Evolutionary conservation across 2,888 invertebrate genomes (phyloP).

Genomic region (Metellina segmentata): DNA sequence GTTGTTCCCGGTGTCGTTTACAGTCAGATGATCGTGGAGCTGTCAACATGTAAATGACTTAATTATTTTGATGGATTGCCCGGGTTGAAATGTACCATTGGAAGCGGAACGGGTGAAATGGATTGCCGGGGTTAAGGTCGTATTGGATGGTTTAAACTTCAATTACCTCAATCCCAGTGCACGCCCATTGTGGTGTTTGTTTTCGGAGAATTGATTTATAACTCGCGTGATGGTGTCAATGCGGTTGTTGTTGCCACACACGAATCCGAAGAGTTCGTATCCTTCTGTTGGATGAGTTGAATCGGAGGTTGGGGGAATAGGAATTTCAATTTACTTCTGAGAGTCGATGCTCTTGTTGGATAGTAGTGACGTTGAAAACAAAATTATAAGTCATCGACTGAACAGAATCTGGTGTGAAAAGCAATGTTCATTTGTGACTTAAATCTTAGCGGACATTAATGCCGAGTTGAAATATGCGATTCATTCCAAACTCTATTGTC

Average conservation of each 20-base stretch:
- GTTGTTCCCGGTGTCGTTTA: conserved; percentile 8
- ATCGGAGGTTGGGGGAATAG: too few relatives aligned
- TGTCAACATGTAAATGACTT: conserved; percentile 64
- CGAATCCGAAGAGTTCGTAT: neutral
- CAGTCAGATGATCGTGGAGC: conserved; percentile 33
- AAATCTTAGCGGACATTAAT: too few relatives aligned
- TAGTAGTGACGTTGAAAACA: too few relatives aligned
- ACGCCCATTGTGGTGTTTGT: conserved; percentile 21
- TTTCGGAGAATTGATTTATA: conserved; percentile 46
- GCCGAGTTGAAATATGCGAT: too few relatives aligned
- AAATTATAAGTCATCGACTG: too few relatives aligned
- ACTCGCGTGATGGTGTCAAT: conserved; percentile 17
- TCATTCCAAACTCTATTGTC: too few relatives aligned
- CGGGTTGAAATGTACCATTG: neutral
- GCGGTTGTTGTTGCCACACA: too few relatives aligned
- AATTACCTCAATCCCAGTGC: conserved; percentile 23
- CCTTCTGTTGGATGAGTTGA: neutral
- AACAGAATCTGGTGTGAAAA: too few relatives aligned
- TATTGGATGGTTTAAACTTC: neutral
- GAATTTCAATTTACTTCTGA: neutral
- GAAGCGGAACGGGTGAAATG: neutral
- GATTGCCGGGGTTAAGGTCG: conserved; percentile 3
- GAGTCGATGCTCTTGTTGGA: neutral
- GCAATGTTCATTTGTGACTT: too few relatives aligned
- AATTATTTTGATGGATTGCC: conserved; percentile 53